phyloP scores from a whole-genome alignment of 2,797 vertebrate species.

The Trichosurus vulpecula region DNA sequence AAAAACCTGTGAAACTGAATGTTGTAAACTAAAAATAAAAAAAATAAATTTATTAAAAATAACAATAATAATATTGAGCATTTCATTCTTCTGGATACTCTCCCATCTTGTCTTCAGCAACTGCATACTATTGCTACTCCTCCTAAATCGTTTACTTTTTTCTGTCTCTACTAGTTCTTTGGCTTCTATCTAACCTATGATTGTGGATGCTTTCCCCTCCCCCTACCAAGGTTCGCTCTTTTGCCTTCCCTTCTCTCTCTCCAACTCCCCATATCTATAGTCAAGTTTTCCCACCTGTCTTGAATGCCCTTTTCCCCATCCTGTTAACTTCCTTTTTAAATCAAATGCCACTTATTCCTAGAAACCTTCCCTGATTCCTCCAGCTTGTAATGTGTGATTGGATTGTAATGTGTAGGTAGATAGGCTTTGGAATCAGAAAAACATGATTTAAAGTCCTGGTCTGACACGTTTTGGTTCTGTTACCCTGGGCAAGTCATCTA shows the following conservation, averaged over 20 bases:
- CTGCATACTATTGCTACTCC: neutral
- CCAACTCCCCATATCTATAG: neutral
- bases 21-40: no score
- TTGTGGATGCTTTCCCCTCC: neutral
- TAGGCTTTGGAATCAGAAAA: neutral
- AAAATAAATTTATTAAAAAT: no score
- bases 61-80: neutral
- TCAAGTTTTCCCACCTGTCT: neutral
- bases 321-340: neutral
- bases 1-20: no score
- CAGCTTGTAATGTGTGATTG: neutral
- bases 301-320: neutral
- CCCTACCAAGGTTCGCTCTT: neutral
- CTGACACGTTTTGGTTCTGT: neutral
- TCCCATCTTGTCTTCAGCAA: neutral
- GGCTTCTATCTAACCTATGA: neutral
- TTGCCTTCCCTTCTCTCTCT: neutral
- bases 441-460: neutral
- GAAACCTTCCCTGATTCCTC: neutral
- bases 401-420: no score
- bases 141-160: neutral
- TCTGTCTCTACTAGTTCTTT: neutral
- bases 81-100: neutral
- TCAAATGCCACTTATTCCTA: neutral
- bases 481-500: neutral